Evolutionary conservation across 1,140 invertebrate genomes (phyloP).

Genomic region (Potamilus streckersoni): DNA sequence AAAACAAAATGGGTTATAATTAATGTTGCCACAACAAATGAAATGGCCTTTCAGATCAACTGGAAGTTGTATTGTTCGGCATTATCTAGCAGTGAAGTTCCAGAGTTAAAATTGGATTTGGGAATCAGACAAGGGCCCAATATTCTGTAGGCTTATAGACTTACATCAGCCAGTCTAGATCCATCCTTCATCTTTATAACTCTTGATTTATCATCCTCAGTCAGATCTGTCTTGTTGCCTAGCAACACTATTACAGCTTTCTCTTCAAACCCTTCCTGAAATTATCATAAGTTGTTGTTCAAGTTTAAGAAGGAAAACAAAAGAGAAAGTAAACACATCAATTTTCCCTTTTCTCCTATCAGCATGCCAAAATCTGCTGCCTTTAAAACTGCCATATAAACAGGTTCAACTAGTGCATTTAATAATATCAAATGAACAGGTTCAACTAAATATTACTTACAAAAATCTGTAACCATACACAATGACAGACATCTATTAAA

Average conservation of each 20-base stretch:
- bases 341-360: too few relatives aligned
- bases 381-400: too few relatives aligned
- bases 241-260: conserved; percentile 67
- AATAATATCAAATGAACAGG: too few relatives aligned
- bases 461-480: too few relatives aligned
- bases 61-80: too few relatives aligned
- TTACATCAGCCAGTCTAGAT: conserved; percentile 71
- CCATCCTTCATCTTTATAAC: conserved; percentile 70
- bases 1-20: not conserved
- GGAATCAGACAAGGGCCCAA: not conserved
- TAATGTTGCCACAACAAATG: not conserved
- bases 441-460: too few relatives aligned
- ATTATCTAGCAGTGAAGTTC: too few relatives aligned
- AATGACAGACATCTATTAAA: too few relatives aligned
- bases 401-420: too few relatives aligned
- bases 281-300: conserved; percentile 9
- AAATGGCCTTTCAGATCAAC: not conserved
- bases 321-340: too few relatives aligned
- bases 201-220: conserved; percentile 61
- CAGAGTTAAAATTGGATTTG: not conserved
- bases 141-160: conserved; percentile 12
- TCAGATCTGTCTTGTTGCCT: conserved; percentile 70
- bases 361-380: too few relatives aligned
- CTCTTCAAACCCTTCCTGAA: conserved; percentile 66
- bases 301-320: too few relatives aligned